Base-by-base conservation (phyloP, 2,113 vertebrate species). In the Tonatia bakeri region DNA sequence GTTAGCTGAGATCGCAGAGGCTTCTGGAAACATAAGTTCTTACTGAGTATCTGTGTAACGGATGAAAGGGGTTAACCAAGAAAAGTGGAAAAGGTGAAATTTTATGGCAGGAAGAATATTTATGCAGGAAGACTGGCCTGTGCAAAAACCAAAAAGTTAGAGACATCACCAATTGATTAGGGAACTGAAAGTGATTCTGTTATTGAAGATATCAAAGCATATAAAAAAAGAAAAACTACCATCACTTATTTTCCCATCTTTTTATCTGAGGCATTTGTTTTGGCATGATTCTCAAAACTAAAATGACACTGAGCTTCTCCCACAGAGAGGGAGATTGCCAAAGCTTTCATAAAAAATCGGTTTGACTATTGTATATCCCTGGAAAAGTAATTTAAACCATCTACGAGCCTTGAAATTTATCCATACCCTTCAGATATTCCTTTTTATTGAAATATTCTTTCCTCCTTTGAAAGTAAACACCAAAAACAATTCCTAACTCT, bases 391-490 rank as follows among this genome's bases (percentile, higher is more conserved):
- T 91, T 95, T 56, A 95, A 83, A 97, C 33, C 59, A 40, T 64
- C 17, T 31, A 70, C 16, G 7, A 38, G 3, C 77, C 94, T 94
- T 84, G 70, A 81, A 82, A 94, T 91, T 59, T 40, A 13, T 75
- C 72, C 91, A 1, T 65, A 38, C 7, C 12, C 75, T 96, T 93
- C 81, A 96, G 36, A 67, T 43, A 69, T 77, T 56, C 73, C 80
- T 52, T 4, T 95, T 93, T 94, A 75, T 89, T 94, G 56, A 69
- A 67, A 69, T 64, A 45, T 65, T 77, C 96, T 85, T 87, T 70
- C 86, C 54, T 91, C 31, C 50, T 90, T 95, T 94, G 83, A 94
- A 96, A 95, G 64, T 84, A 84, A 94, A 75, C 59, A 96, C 59
- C 10, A 61, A 1, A 82, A 59, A 87, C 19, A 77, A 0, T 0